Evolutionary conservation across 2,797 vertebrate species (phyloP).

Genomic region (Schizothorax lantsangensis): DNA sequence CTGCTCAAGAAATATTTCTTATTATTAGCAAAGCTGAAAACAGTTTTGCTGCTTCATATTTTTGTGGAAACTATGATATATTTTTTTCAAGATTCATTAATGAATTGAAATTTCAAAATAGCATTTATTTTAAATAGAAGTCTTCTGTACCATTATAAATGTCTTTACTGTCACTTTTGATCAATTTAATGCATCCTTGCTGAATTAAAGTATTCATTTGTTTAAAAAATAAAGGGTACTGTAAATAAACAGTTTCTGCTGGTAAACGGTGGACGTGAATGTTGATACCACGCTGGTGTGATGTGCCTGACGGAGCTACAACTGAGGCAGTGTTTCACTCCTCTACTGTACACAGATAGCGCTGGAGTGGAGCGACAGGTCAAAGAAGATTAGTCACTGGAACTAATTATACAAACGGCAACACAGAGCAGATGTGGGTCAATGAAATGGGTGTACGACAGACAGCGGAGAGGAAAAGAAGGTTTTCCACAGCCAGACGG

Average conservation of each 20-base stretch:
- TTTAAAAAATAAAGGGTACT: not conserved
- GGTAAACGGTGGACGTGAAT: slow-evolving; percentile 2
- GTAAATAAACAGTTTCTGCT: not conserved
- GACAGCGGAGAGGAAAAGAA: slow-evolving; percentile 30
- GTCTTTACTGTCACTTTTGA: not conserved
- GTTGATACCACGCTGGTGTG: slow-evolving; percentile 15
- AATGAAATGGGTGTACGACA: slow-evolving; percentile 50
- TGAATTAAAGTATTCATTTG: not conserved
- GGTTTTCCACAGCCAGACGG: slow-evolving; percentile 15
- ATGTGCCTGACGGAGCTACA: not conserved
- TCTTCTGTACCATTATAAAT: not conserved
- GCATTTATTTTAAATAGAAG: not conserved
- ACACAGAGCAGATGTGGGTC: slow-evolving; percentile 40
- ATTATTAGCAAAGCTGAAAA: not conserved
- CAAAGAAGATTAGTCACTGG: slow-evolving; percentile 43
- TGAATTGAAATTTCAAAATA: not conserved
- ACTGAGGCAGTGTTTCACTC: slow-evolving; percentile 32
- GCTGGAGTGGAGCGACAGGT: slow-evolving; percentile 23
- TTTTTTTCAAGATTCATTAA: not conserved
- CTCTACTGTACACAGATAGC: slow-evolving; percentile 48
- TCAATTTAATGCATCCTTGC: not conserved
- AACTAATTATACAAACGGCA: slow-evolving; percentile 43
- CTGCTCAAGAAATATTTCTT: not conserved
- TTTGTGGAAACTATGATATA: not conserved
- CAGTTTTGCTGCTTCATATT: not conserved